These are phyloP conservation scores for Chaitophorus viminalis DNA, from an alignment of 2,888 invertebrate genomes.

Conservation along the genomic window DNA sequence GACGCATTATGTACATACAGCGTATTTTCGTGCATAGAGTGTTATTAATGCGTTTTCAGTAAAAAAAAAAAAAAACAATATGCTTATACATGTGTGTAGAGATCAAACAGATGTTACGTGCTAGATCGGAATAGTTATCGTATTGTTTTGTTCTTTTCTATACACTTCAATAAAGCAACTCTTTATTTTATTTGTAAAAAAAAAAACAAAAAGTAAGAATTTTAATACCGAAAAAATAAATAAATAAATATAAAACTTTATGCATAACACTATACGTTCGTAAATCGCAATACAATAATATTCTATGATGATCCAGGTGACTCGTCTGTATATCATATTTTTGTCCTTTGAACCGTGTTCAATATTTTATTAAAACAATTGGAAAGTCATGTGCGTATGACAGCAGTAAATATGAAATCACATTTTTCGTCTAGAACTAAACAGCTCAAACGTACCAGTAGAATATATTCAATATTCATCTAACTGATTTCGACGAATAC, in stretches of 20 bases:
- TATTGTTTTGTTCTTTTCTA: not conserved
- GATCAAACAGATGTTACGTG: slow-evolving; percentile 40
- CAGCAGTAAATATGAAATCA: not conserved
- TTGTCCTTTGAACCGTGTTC: not conserved
- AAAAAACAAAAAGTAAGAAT: not conserved
- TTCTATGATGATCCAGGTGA: not conserved
- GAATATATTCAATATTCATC: too few species aligned
- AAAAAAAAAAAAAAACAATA: slow-evolving; percentile 39
- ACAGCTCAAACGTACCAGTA: not conserved
- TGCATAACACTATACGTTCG: not conserved
- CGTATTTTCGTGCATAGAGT: not conserved
- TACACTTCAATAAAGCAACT: not conserved
- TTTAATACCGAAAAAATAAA: not conserved
- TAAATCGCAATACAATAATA: not conserved
- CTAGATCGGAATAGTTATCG: not conserved
- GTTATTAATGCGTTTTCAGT: slow-evolving; percentile 35
- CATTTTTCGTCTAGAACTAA: not conserved
- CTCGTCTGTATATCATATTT: not conserved
- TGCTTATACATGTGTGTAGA: not conserved
- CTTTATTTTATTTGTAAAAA: not conserved
- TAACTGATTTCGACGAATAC: too few species aligned
- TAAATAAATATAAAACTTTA: not conserved
- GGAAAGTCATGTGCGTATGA: not conserved
- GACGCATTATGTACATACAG: not conserved
- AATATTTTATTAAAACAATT: not conserved